Percentiles rank a stretch among this genome's conserved stretches.
phyloP scores from a whole-genome alignment of 2,888 invertebrate genomes.

The Amaurobius ferox region DNA sequence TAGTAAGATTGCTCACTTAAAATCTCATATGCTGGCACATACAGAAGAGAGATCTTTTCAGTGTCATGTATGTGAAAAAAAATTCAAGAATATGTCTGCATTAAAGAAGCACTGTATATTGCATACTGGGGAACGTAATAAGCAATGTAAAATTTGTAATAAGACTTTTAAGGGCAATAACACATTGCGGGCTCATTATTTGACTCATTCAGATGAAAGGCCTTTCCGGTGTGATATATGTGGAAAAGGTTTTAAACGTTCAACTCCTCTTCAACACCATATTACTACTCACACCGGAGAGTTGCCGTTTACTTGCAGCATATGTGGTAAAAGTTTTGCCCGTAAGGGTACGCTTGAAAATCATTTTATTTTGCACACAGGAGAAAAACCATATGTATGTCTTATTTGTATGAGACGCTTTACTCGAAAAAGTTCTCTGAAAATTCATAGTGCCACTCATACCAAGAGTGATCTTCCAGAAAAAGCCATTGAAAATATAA shows the following conservation, averaged over 20 bases:
- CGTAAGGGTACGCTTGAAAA: not conserved
- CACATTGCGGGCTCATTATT: not conserved
- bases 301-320: not conserved
- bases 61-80: not conserved
- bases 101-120: not conserved
- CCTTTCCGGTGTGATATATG: not conserved
- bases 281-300: not conserved
- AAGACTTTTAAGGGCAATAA: not conserved
- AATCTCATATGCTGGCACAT: not conserved
- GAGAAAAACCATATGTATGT: not conserved
- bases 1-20: not conserved
- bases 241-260: not conserved
- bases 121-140: not conserved
- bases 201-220: slow-evolving; percentile 1
- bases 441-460: not conserved
- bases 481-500: not conserved
- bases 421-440: not conserved
- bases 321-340: slow-evolving; percentile 1
- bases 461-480: not conserved
- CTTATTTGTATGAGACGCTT: not conserved
- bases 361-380: slow-evolving; percentile 1
- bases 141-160: not conserved
- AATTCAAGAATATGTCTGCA: not conserved
- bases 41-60: not conserved
- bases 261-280: not conserved